phyloP scores from a whole-genome alignment of 2,113 vertebrate species.

The Cinclus cinclus region DNA sequence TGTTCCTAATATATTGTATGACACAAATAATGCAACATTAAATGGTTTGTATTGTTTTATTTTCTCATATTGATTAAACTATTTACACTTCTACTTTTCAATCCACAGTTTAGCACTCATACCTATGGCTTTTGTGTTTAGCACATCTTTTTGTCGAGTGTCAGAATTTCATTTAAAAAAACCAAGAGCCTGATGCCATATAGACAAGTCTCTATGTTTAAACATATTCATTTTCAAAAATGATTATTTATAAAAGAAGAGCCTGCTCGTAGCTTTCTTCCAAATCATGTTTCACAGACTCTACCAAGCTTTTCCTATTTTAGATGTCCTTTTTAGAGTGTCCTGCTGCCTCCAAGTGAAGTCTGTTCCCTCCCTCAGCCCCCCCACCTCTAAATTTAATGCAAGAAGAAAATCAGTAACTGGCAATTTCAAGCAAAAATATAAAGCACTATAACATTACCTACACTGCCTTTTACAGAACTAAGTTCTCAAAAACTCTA shows the following conservation, averaged over 20 bases:
- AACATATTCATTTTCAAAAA: constrained; percentile 67
- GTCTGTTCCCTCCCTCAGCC: background rate
- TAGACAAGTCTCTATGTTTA: constrained; percentile 67
- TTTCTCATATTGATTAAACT: constrained; percentile 80
- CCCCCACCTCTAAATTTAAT: background rate
- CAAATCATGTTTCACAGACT: constrained; percentile 62
- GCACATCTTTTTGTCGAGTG: constrained; percentile 72
- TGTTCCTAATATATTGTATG: constrained; percentile 18
- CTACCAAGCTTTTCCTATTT: constrained; percentile 23
- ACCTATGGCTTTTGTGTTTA: constrained; percentile 79
- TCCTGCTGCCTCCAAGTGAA: constrained; percentile 26
- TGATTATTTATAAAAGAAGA: constrained; percentile 19
- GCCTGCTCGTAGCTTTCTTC: constrained; percentile 66
- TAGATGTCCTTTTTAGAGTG: constrained; percentile 40
- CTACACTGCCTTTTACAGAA: constrained; percentile 54
- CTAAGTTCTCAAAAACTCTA: constrained; percentile 57
- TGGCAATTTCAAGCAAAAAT: constrained; percentile 67
- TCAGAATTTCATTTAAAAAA: constrained; percentile 49
- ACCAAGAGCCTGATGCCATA: constrained; percentile 69
- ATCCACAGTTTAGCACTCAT: constrained; percentile 76
- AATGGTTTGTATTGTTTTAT: constrained; percentile 75
- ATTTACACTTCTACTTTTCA: constrained; percentile 77
- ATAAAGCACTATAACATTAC: constrained; percentile 65
- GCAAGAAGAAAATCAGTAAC: constrained; percentile 37
- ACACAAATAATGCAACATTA: constrained; percentile 70